Conservation (phyloP, 2,797 vertebrate species). For the Hybognathus amarus region DNA sequence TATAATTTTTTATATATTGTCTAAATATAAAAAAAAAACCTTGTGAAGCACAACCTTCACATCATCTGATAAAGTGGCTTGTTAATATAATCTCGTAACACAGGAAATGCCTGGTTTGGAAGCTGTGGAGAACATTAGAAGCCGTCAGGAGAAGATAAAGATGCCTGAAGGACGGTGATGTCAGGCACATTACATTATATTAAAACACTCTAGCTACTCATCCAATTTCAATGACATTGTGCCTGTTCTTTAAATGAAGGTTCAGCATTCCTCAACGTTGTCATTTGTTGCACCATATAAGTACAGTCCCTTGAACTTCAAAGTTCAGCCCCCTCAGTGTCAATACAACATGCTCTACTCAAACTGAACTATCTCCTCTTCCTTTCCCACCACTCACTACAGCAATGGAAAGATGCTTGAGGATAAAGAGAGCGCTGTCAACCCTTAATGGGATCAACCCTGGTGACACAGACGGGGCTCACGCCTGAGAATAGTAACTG, state of each 20-base stretch:
- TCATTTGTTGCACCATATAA: constrained; percentile 4
- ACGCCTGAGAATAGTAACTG: not conserved
- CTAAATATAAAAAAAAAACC: not conserved
- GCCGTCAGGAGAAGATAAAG: constrained; percentile 9
- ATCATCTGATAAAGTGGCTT: not conserved
- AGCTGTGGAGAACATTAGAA: not conserved
- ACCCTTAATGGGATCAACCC: constrained; percentile 17
- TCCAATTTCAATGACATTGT: constrained; percentile 21
- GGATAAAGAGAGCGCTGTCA: not conserved
- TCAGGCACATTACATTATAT: constrained; percentile 8
- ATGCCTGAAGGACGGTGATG: constrained; percentile 12
- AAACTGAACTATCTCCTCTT: not conserved
- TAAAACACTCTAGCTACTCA: not conserved
- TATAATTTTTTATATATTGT: not conserved
- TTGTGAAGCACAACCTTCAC: not conserved
- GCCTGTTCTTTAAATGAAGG: constrained; percentile 2
- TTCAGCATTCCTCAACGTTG: not conserved
- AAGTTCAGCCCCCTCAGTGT: constrained; percentile 11
- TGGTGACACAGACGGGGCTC: not conserved
- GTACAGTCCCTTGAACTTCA: not conserved
- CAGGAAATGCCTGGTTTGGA: constrained; percentile 21
- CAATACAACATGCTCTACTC: constrained; percentile 1
- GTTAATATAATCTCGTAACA: not conserved
- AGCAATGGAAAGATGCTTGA: constrained; percentile 1
- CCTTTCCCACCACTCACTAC: not conserved